Base-by-base conservation (phyloP, 1,140 invertebrate species). In the Drosophila quadrilineata region DNA sequence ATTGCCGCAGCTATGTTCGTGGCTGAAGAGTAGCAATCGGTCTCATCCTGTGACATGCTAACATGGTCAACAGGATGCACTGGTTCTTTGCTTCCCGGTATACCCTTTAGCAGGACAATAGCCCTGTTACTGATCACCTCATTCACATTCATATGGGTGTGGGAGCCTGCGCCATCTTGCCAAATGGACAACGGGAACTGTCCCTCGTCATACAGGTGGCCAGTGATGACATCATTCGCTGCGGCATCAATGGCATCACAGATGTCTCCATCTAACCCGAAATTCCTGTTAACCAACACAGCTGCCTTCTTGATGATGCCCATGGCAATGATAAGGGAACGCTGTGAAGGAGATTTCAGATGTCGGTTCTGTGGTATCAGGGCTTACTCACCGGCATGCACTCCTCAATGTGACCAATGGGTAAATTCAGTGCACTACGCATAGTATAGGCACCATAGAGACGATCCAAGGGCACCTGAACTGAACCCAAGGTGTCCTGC, bases 21-120 rank as follows among this genome's bases (percentile, higher is more conserved):
- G 0, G 98, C 98, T 9, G 99, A 98, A 2, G 98, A 98, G 88
- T 98, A 99, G 1, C 97, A 98, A 89, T 99, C 98, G 90, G 99
- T 99, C 21, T 97, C 98, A 90, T 98, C 99, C 90, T 99, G 98
- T 14, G 96, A 96, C 91, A 97, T 99, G 90, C 99, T 99, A n/a
- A 99, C 98, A 91, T 99, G 98, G 90, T 99, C 98, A 90, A 99
- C 99, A 0, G 99, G 98, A 91, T 99, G 98, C 0, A 99, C 97
- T 0, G 98, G 98, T 36, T 90, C 93, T 89, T 99, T 99, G n/a
- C 94, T 96, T 14, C 99, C 99, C 3, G 99, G 90, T 76, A 95
- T 92, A 4, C 98, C 98, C 9, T 97, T 98, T 10, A 99, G 75
- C 16, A 99, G 91, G 91, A 99, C 95, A 87, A 99, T 99, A 1